These are phyloP conservation scores for Luperina testacea DNA, from an alignment of 2,888 invertebrate species.

Conservation along the genomic window DNA sequence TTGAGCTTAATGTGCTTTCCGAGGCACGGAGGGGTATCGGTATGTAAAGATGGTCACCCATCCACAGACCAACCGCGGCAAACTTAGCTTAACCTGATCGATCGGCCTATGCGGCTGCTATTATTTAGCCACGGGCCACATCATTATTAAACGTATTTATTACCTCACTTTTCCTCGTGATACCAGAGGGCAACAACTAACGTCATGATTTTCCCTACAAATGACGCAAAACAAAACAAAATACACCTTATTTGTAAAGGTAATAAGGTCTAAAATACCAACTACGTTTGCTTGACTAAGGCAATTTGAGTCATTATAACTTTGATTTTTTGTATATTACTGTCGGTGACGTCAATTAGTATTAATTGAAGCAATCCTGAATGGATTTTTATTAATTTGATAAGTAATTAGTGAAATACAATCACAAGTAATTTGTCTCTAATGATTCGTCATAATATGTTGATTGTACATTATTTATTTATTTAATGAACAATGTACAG, in stretches of 20 bases:
- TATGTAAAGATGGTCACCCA: too few species aligned
- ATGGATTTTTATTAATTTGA: conserved; percentile 22
- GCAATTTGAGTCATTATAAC: conserved; percentile 25
- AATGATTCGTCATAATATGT: conserved; percentile 12
- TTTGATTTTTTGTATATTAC: conserved; percentile 7
- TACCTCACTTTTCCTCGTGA: conserved; percentile 57
- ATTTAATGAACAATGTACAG: too few species aligned
- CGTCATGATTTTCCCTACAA: conserved; percentile 23
- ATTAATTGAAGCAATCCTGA: conserved; percentile 30
- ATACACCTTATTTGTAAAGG: neutral
- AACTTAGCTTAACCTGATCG: too few species aligned
- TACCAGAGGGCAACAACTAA: conserved; percentile 16
- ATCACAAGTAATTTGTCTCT: conserved; percentile 26
- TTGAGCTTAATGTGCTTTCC: too few species aligned
- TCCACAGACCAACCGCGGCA: too few species aligned
- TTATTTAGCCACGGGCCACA: neutral
- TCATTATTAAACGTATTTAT: conserved; percentile 20
- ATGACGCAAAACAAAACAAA: neutral
- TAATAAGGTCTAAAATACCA: neutral
- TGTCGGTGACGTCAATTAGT: conserved; percentile 49
- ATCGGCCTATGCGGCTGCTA: too few species aligned
- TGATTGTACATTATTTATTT: neutral
- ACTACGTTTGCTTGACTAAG: neutral
- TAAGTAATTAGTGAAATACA: conserved; percentile 37
- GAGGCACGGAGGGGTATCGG: too few species aligned